phyloP scores from a whole-genome alignment of 2,888 invertebrate genomes.

The Drosophila anomalipes region DNA sequence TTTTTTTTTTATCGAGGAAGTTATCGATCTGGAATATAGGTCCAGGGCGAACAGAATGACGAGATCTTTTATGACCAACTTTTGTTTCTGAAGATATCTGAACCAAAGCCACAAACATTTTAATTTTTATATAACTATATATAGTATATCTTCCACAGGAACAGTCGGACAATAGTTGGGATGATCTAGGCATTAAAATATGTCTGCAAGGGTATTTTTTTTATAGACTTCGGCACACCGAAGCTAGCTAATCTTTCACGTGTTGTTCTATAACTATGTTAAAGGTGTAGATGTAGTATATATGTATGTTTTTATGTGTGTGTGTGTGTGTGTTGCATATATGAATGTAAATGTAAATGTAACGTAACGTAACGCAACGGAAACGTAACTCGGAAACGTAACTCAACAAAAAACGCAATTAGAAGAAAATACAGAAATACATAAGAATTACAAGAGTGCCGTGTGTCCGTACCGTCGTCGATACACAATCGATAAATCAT shows the following conservation, averaged over 20 bases:
- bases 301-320: conserved; percentile 6
- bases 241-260: neutral
- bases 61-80: neutral
- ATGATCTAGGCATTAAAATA: neutral
- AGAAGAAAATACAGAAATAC: conserved; percentile 75
- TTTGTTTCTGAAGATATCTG: neutral
- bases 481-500: conserved; percentile 54
- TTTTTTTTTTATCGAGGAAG: neutral
- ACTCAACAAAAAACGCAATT: conserved; percentile 79
- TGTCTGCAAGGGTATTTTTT: conserved; percentile 1
- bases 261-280: conserved; percentile 59
- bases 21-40: neutral
- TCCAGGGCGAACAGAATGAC: neutral
- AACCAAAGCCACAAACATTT: neutral
- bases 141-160: neutral
- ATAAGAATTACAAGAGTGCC: conserved; percentile 67
- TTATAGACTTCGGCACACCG: neutral
- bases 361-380: conserved; percentile 68
- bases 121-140: no score
- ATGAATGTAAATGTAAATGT: conserved; percentile 62
- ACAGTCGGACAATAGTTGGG: neutral
- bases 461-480: conserved; percentile 72
- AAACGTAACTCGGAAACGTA: conserved; percentile 75
- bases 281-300: conserved; percentile 26
- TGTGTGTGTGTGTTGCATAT: conserved; percentile 40